Percentiles rank a stretch among this genome's conserved stretches.
These are phyloP conservation scores for Odocoileus virginianus DNA, from an alignment of 2,113 vertebrate species.

Conservation along the genomic window DNA sequence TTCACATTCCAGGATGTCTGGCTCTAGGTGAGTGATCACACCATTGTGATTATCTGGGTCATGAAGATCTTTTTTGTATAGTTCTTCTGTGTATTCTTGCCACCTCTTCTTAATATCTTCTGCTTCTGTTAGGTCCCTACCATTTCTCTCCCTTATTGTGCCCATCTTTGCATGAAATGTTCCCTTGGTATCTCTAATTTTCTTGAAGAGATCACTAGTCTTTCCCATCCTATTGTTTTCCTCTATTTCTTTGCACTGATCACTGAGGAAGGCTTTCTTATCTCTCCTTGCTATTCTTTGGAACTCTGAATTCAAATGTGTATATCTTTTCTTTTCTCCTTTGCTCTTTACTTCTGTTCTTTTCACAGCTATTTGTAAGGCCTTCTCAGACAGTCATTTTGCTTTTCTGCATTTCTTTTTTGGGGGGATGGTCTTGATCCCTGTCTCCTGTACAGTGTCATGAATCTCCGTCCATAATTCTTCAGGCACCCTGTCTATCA, in stretches of 20 bases:
- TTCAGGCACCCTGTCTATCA: not conserved
- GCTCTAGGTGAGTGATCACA: not conserved
- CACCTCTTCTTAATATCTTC: not conserved
- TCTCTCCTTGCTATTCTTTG: not conserved
- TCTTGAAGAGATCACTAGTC: not conserved
- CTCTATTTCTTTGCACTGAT: not conserved
- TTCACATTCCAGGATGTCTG: not conserved
- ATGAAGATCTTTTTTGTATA: not conserved
- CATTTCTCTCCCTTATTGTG: not conserved
- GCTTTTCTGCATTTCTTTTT: not conserved
- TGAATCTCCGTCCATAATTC: fast-evolving
- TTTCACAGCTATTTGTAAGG: not conserved
- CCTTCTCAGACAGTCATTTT: not conserved
- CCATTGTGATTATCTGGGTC: not conserved
- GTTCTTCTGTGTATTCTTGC: not conserved
- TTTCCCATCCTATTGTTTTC: not conserved
- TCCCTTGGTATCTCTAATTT: not conserved
- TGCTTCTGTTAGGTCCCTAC: not conserved
- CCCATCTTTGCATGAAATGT: not conserved
- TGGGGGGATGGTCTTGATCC: not conserved
- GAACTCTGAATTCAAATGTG: not conserved
- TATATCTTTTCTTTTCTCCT: not conserved
- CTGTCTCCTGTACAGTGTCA: not conserved
- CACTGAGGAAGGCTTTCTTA: not conserved
- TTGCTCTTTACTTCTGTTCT: not conserved